A percentile compares a stretch with the other conserved stretches of the same genome.
phyloP scores from a whole-genome alignment of 2,113 vertebrate genomes.

The Sardina pilchardus region DNA sequence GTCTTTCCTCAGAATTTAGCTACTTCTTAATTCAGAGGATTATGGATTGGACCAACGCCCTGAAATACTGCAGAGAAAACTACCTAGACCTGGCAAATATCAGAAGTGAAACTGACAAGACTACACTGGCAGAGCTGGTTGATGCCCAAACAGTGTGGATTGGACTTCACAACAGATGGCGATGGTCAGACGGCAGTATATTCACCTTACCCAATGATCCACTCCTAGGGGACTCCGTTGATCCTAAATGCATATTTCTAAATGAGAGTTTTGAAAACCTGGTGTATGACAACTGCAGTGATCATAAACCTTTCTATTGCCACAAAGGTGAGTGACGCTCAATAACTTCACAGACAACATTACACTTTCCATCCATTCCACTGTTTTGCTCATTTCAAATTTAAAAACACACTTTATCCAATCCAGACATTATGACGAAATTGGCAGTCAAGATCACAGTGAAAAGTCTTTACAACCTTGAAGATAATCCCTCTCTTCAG shows the following conservation, averaged over 20 bases:
- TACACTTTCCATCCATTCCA: background rate
- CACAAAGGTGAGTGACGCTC: background rate
- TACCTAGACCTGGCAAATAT: background rate
- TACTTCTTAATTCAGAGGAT: background rate
- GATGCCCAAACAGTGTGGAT: background rate
- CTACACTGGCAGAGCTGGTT: background rate
- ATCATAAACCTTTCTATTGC: background rate
- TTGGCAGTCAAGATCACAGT: background rate
- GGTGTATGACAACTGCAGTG: background rate
- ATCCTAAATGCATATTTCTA: background rate
- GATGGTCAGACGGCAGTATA: background rate
- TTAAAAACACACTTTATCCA: background rate
- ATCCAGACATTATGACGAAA: background rate
- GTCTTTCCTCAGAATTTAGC: background rate
- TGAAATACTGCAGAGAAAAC: background rate
- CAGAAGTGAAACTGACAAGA: background rate
- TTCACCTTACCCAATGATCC: background rate
- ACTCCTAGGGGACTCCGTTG: background rate
- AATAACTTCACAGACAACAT: background rate
- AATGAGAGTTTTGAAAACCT: background rate
- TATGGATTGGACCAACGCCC: background rate
- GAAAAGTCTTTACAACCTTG: background rate
- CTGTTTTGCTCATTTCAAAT: background rate
- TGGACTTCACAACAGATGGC: conserved; percentile 8
- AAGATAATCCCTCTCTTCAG: background rate